Evolutionary conservation across 2,113 vertebrate species (phyloP), one percentile per base, ranked within the genome.

Genomic region (Malurus alboscapulatus): DNA sequence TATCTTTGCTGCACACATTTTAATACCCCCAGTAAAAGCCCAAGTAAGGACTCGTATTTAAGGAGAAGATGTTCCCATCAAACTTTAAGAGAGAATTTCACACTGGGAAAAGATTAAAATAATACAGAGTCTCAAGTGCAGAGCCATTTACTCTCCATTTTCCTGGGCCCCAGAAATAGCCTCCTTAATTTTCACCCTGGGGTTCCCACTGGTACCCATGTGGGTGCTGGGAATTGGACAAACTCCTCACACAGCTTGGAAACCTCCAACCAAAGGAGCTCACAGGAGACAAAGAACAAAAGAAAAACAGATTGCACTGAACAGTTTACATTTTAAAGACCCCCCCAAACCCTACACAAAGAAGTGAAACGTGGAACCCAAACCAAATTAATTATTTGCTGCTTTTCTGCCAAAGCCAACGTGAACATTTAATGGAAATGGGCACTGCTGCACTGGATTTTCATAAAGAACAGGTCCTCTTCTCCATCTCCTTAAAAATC

Each of bases 1-100:
- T 90, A 84, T 36, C 3, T 9, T 40, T n/a, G 67, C 76, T 16
- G 30, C 72, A 42, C 36, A 0, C 54, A 18, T 29, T 80, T 92
- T 89, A 89, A 87, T 63, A 50, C 42, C 29, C 5, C 5, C 63
- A 71, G 44, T 79, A 94, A 94, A 92, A 91, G 48, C 45, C 59
- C 0, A 71, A 88, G 72, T 10, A 29, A 80, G 68, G 77, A 25
- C 61, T 55, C 40, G 38, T 55, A 69, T 69, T 88, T 81, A 76
- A 87, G 66, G 59, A 66, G 72, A 71, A 84, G 26, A 68, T 61
- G 40, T 53, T 92, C 50, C 25, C 61, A 16, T 63, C 40, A 68
- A 82, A 40, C 29, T 68, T 55, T 16, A 47, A 84, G 69, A 14
- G 71, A 54, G 48, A 34, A 29, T 77, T 87, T 62, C 65, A 48